These are phyloP conservation scores for Bothrops jararaca DNA, from an alignment of 2,113 vertebrate species.

Conservation along the genomic window DNA sequence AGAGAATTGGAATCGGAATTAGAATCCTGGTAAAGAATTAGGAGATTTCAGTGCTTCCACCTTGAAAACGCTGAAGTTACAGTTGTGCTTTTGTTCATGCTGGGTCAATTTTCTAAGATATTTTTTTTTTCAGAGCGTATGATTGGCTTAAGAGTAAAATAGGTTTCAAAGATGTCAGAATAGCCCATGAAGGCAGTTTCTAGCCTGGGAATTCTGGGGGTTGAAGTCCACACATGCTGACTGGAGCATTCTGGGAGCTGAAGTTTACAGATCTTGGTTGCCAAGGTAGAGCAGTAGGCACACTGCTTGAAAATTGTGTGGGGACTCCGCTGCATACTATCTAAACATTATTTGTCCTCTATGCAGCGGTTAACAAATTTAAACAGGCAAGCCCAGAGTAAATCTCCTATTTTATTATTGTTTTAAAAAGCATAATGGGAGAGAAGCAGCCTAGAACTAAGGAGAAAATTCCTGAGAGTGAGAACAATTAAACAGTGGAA, in stretches of 20 bases:
- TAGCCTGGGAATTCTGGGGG: not conserved
- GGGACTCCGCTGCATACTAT: not conserved
- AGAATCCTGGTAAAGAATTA: not conserved
- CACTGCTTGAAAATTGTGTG: not conserved
- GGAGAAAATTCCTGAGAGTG: not conserved
- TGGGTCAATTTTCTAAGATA: not conserved
- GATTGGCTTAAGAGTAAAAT: not conserved
- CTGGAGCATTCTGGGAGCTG: not conserved
- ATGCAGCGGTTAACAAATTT: not conserved
- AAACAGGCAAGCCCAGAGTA: not conserved
- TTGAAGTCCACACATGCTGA: not conserved
- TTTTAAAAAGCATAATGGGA: not conserved
- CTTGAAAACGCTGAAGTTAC: not conserved
- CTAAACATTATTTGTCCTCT: not conserved
- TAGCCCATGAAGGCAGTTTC: constrained; percentile 5
- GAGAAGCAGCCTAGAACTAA: no score
- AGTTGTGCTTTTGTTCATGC: not conserved
- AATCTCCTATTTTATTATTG: not conserved
- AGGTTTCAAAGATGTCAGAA: not conserved
- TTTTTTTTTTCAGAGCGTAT: not conserved
- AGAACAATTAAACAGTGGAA: no score
- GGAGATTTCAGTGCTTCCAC: not conserved
- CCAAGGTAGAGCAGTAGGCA: not conserved
- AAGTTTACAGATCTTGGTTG: not conserved
- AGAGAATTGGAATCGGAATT: not conserved